Percentiles rank a stretch among this genome's conserved stretches.
phyloP scores from a whole-genome alignment of 2,113 vertebrate genomes.

The Benitochromis conjunctus region DNA sequence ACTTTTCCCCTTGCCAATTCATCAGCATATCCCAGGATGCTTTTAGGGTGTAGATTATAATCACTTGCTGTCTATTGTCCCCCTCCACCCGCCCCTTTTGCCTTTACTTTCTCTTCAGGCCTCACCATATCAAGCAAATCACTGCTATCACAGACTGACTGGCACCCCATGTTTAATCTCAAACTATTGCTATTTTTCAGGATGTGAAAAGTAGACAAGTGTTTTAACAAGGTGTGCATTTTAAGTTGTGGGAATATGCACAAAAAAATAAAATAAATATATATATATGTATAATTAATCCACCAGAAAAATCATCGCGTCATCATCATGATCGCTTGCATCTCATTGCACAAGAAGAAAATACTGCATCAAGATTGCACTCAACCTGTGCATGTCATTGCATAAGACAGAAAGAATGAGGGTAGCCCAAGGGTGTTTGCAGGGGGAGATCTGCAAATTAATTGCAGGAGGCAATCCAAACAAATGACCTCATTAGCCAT shows the following conservation, averaged over 20 bases:
- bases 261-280: background rate
- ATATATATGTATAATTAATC: background rate
- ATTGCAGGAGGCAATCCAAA: slow-evolving; percentile 45
- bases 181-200: background rate
- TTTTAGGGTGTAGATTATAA: slow-evolving; percentile 19
- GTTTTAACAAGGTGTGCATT: background rate
- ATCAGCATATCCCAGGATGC: slow-evolving; percentile 26
- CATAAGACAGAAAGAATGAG: slow-evolving; percentile 12
- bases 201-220: background rate
- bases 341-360: background rate
- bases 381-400: slow-evolving; percentile 13
- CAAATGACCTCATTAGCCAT: slow-evolving; percentile 57
- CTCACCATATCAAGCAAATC: background rate
- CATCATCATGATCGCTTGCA: background rate
- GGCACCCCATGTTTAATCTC: background rate
- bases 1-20: background rate
- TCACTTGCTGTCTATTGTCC: slow-evolving; percentile 1
- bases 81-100: too few species aligned
- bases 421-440: background rate
- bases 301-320: background rate
- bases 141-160: background rate
- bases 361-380: background rate
- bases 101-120: background rate
- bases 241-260: background rate
- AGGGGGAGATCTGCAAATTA: slow-evolving; percentile 44